Conservation (phyloP, 2,113 vertebrate species). For the Arizona elegans region DNA sequence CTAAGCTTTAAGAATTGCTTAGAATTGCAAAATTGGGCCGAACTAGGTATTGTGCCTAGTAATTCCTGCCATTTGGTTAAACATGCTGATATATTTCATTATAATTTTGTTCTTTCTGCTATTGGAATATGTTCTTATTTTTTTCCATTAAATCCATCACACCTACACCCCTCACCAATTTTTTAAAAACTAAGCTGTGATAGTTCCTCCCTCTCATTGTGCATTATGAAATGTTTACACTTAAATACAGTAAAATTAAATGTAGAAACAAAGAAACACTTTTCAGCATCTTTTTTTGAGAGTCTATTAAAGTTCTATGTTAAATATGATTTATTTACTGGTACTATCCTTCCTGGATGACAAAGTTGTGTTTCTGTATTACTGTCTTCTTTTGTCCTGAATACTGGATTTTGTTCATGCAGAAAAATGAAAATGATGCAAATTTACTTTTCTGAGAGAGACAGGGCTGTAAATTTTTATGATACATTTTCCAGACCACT, state of each 20-base stretch:
- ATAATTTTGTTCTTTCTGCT: slow-evolving; percentile 51
- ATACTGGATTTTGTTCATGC: slow-evolving; percentile 59
- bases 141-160: slow-evolving; percentile 50
- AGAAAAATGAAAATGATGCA: slow-evolving; percentile 60
- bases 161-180: slow-evolving; percentile 61
- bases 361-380: slow-evolving; percentile 53
- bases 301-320: slow-evolving; percentile 43
- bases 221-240: slow-evolving; percentile 71
- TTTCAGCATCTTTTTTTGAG: slow-evolving; percentile 52
- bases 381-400: slow-evolving; percentile 55
- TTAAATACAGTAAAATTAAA: slow-evolving; percentile 63
- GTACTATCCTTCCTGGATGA: slow-evolving; percentile 55
- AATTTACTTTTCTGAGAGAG: slow-evolving; percentile 55
- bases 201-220: slow-evolving; percentile 65
- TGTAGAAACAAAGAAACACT: slow-evolving; percentile 45
- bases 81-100: slow-evolving; percentile 50
- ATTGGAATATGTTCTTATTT: slow-evolving; percentile 54
- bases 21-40: slow-evolving; percentile 44
- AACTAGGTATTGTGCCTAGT: slow-evolving; percentile 50
- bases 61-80: slow-evolving; percentile 51
- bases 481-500: slow-evolving; percentile 47
- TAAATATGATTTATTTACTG: slow-evolving; percentile 57
- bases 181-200: slow-evolving; percentile 64
- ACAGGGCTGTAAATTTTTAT: slow-evolving; percentile 49
- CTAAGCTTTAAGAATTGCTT: slow-evolving; percentile 50